A percentile compares a stretch with the other conserved stretches of the same genome.
phyloP scores from a whole-genome alignment of 2,113 vertebrate genomes.

The Pyxicephalus adspersus region DNA sequence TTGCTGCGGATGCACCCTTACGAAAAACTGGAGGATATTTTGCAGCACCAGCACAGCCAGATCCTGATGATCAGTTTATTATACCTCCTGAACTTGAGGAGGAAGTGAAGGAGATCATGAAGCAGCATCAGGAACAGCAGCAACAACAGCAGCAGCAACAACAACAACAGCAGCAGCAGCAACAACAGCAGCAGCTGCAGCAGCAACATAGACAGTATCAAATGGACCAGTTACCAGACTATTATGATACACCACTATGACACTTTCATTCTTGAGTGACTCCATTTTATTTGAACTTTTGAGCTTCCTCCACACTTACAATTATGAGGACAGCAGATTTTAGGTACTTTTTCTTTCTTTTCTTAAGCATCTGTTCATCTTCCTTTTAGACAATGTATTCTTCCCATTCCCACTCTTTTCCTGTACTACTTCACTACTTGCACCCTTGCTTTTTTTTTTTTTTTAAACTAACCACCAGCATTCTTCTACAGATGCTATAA shows the following conservation, averaged over 20 bases:
- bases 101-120: conserved; percentile 98
- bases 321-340: conserved; percentile 32
- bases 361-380: conserved; percentile 22
- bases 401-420: conserved; percentile 56
- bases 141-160: conserved; percentile 86
- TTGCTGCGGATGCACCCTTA: conserved; percentile 85
- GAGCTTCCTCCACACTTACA: conserved; percentile 37
- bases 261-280: conserved; percentile 58
- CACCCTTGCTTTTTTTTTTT: conserved; percentile 26
- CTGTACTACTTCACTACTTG: conserved; percentile 13
- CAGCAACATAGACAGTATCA: conserved; percentile 79
- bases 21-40: conserved; percentile 93
- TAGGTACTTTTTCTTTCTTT: conserved; percentile 49
- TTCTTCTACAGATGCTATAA: conserved; percentile 73
- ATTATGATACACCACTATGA: conserved; percentile 93
- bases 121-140: conserved; percentile 89
- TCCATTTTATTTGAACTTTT: conserved; percentile 26
- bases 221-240: conserved; percentile 81
- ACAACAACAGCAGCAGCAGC: no score
- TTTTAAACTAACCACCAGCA: conserved; percentile 68
- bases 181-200: conserved; percentile 77
- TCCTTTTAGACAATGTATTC: neutral
- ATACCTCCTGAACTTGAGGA: conserved; percentile 97
- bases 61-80: conserved; percentile 97
- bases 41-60: conserved; percentile 91